Percentiles rank a stretch among this genome's conserved stretches.
Conservation (phyloP, 2,888 invertebrate genomes). For the Ennomos fuscantarius region DNA sequence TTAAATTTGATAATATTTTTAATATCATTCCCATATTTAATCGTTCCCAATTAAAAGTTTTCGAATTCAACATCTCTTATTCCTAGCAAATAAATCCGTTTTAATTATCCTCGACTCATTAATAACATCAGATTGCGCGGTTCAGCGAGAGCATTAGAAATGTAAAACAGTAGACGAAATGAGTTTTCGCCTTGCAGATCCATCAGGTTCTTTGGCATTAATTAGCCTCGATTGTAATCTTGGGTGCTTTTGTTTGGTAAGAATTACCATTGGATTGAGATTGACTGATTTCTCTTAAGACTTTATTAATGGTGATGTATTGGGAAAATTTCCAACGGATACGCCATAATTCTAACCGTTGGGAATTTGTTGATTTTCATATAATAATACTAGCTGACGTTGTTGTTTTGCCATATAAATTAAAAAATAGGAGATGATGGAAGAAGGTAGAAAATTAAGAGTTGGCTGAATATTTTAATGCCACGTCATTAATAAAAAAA, state of each 20-base stretch:
- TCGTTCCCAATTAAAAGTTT: constrained; percentile 8
- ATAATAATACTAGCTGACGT: too few relatives aligned
- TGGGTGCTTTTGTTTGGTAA: constrained; percentile 44
- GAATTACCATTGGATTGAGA: constrained; percentile 41
- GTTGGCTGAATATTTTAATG: too few relatives aligned
- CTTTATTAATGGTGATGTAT: constrained; percentile 30
- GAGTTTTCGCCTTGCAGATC: constrained; percentile 62
- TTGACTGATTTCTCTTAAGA: constrained; percentile 34
- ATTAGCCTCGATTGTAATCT: constrained; percentile 54
- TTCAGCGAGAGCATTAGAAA: constrained; percentile 64
- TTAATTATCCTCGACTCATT: constrained; percentile 68
- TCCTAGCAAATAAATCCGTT: constrained; percentile 58
- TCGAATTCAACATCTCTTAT: background rate
- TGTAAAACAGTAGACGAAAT: constrained; percentile 73
- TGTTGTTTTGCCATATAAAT: too few relatives aligned
- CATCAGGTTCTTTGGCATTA: constrained; percentile 55
- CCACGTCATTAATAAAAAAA: too few relatives aligned
- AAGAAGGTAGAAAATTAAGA: too few relatives aligned
- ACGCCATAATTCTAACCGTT: constrained; percentile 3
- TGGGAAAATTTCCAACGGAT: background rate
- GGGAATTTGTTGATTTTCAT: constrained; percentile 1
- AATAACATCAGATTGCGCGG: constrained; percentile 66
- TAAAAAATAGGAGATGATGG: too few relatives aligned
- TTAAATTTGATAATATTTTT: too few relatives aligned
- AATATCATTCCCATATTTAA: background rate